Evolutionary conservation across 2,797 vertebrate species (phyloP).

Genomic region (Scolopax rusticola): DNA sequence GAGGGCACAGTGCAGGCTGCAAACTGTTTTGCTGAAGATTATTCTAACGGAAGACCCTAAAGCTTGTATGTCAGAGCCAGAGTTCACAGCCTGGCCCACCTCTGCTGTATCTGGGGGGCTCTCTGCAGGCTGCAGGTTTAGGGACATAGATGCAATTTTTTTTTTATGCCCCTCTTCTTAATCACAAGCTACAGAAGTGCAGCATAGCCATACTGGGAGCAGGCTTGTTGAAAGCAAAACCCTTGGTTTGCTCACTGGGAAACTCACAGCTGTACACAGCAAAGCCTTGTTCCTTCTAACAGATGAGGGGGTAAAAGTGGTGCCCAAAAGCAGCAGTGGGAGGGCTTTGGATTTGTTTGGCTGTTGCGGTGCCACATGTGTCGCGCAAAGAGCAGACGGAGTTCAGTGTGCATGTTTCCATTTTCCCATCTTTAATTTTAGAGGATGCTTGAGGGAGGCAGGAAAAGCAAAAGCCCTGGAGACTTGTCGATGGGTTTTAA

Average conservation of each 20-base stretch:
- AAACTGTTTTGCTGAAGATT: neutral
- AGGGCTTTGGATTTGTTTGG: conserved; percentile 40
- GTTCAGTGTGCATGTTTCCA: conserved; percentile 39
- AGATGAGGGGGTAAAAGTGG: neutral
- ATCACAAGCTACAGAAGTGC: neutral
- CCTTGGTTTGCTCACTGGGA: neutral
- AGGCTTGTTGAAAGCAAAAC: neutral
- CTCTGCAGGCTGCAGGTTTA: neutral
- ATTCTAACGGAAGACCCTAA: neutral
- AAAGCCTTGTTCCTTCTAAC: neutral
- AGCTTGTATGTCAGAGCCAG: neutral
- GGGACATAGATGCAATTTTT: neutral
- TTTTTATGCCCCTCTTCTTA: neutral
- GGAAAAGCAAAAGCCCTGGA: conserved; percentile 73
- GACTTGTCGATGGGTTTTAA: conserved; percentile 72
- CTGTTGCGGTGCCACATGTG: conserved; percentile 48
- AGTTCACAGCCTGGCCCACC: neutral
- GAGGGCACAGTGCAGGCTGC: neutral
- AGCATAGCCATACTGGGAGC: neutral
- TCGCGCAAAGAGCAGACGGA: conserved; percentile 1
- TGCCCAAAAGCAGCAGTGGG: conserved; percentile 32
- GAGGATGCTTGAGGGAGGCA: conserved; percentile 70
- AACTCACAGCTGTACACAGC: neutral
- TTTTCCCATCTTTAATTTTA: conserved; percentile 69
- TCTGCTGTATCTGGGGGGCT: neutral